Evolutionary conservation across 2,113 vertebrate species (phyloP), one percentile per base, ranked within the genome.

Genomic region (Ceyx margarethae): DNA sequence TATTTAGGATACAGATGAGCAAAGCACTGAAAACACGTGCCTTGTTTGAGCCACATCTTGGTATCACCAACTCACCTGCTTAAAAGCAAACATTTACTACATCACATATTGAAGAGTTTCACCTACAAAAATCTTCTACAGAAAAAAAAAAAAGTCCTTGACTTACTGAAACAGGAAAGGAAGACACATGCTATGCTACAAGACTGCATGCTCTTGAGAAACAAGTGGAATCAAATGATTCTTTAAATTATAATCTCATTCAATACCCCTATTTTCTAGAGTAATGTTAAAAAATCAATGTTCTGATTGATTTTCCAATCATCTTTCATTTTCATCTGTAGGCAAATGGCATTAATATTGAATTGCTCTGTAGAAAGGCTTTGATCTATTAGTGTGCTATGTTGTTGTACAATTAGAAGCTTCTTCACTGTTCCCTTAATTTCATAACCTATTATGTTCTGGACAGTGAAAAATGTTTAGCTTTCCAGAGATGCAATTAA

Each of bases 261-360:
- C 81, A 89, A 46, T 79, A 93, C 35, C 77, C 31, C 37, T 54
- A 45, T 37, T 91, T 93, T 66, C 61, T 48, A 83, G 61, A 77
- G 33, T 6, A 87, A 88, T 65, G 62, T 48, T 65, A 28, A 91
- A 90, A 93, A 95, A 91, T 91, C 84, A 85, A 87, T 92, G 50
- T 62, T 22, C 14, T 58, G 40, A 94, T 84, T 90, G 92, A 92
- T 92, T 87, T 94, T 87, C 64, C 58, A 73, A 72, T 61, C 33
- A 84, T 79, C n/a, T 91, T 93, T 94, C 73, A 66, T 92, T 92
- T 92, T 73, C 18, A 62, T 85, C 51, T 73, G 13, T 71, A 82
- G 51, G 64, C 33, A 93, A 93, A 79, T 54, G 31, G 12, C 75
- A 82, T 89, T 89, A 82, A 92, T 79, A 91, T 85, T 93, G 60